Evolutionary conservation across 2,797 vertebrate species (phyloP).

Genomic region (Scolopax bukidnonensis): DNA sequence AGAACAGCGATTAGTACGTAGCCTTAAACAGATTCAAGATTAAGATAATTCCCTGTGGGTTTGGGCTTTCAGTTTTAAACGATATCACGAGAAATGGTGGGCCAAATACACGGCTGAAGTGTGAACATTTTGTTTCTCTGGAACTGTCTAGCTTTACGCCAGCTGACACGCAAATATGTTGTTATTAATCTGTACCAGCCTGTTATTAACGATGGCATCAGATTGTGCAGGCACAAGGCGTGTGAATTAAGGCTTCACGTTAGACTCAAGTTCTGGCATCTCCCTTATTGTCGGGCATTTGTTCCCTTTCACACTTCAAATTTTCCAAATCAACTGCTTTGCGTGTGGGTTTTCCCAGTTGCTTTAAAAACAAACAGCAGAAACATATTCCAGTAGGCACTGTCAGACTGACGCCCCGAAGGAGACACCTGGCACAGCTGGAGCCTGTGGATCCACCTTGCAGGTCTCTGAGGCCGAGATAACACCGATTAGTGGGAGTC

Average conservation of each 20-base stretch:
- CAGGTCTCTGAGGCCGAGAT: neutral
- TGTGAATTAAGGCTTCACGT: neutral
- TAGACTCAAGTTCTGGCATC: neutral
- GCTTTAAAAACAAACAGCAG: slow-evolving; percentile 7
- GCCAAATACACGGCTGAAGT: neutral
- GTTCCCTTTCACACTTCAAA: neutral
- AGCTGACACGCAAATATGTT: slow-evolving; percentile 42
- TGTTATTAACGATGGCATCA: neutral
- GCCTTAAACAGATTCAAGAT: neutral
- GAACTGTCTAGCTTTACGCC: neutral
- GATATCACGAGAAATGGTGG: neutral
- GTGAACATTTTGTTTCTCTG: slow-evolving; percentile 37
- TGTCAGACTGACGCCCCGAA: neutral
- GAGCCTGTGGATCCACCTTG: neutral
- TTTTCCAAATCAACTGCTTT: neutral
- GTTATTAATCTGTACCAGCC: slow-evolving; percentile 21
- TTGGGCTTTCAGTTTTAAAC: neutral
- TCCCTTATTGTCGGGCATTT: neutral
- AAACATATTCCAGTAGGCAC: neutral
- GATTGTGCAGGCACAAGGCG: neutral
- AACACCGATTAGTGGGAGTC: neutral
- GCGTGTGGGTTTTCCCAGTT: neutral
- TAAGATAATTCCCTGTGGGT: neutral
- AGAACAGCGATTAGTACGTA: neutral
- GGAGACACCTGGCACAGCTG: neutral